These are phyloP conservation scores for Chauna torquata DNA, from an alignment of 2,113 vertebrate genomes.

Conservation along the genomic window DNA sequence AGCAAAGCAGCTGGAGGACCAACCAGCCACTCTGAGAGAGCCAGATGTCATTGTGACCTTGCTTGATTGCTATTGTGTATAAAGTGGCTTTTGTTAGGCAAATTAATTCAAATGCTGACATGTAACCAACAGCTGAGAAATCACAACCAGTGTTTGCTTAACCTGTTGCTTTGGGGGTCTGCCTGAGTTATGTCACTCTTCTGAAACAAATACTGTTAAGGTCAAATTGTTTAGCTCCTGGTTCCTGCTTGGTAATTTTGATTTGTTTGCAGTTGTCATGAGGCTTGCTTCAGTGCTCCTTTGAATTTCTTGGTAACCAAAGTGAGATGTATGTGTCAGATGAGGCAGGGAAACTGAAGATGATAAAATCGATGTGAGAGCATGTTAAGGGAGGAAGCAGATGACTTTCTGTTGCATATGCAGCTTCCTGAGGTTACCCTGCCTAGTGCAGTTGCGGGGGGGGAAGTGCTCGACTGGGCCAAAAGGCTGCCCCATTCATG, in stretches of 20 bases:
- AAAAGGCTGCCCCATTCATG: background rate
- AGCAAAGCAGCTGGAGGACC: background rate
- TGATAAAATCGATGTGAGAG: background rate
- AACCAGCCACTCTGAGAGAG: background rate
- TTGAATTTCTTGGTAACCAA: background rate
- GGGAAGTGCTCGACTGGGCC: background rate
- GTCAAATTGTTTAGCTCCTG: background rate
- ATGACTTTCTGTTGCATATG: background rate
- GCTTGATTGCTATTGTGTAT: background rate
- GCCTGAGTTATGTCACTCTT: background rate
- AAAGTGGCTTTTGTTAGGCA: slow-evolving; percentile 18
- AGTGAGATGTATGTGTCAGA: background rate
- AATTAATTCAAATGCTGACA: background rate
- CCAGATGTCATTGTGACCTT: slow-evolving; percentile 32
- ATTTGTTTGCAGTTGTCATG: background rate
- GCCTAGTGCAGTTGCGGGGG: background rate
- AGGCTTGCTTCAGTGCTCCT: background rate
- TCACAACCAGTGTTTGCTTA: slow-evolving; percentile 1
- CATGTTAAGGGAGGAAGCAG: background rate
- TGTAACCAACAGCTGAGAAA: slow-evolving; percentile 13
- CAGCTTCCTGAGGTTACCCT: background rate
- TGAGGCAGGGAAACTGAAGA: background rate
- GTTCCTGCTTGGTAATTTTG: background rate
- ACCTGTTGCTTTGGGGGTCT: background rate
- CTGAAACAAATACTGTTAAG: background rate